Percentiles rank a stretch among this genome's conserved stretches.
phyloP scores from a whole-genome alignment of 2,888 invertebrate genomes.

The Synanthedon tipuliformis region DNA sequence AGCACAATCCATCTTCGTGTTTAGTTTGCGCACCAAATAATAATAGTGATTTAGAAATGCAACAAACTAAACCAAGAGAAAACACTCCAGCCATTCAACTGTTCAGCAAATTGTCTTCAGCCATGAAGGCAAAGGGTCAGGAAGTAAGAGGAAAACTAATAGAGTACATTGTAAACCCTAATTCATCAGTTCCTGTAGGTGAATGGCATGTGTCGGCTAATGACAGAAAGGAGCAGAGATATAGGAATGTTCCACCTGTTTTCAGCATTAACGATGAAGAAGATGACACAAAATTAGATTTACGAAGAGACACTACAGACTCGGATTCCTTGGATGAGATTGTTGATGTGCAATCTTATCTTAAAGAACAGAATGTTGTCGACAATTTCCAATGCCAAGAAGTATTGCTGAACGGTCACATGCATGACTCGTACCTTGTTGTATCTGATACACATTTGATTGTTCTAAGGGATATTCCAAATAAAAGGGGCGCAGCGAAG shows the following conservation, averaged over 20 bases:
- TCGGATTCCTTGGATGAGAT: slow-evolving; percentile 79
- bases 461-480: slow-evolving; percentile 83
- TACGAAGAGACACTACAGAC: slow-evolving; percentile 48
- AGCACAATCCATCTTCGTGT: slow-evolving; percentile 85
- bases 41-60: slow-evolving; percentile 29
- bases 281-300: slow-evolving; percentile 44
- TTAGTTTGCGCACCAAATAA: slow-evolving; percentile 79
- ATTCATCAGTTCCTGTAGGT: slow-evolving; percentile 65
- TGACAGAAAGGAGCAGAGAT: slow-evolving; percentile 87
- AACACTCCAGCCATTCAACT: slow-evolving; percentile 73
- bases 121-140: slow-evolving; percentile 90
- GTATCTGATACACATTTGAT: slow-evolving; percentile 88
- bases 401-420: slow-evolving; percentile 88
- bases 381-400: slow-evolving; percentile 93
- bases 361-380: slow-evolving; percentile 85
- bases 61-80: slow-evolving; percentile 32
- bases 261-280: slow-evolving; percentile 94
- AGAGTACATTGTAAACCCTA: slow-evolving; percentile 94
- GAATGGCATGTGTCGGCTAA: slow-evolving; percentile 87
- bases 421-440: slow-evolving; percentile 89
- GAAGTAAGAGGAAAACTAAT: slow-evolving; percentile 92
- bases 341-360: slow-evolving; percentile 82
- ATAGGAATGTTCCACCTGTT: slow-evolving; percentile 90
- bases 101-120: slow-evolving; percentile 86
- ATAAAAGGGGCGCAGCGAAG: slow-evolving; percentile 82